phyloP scores from a whole-genome alignment of 2,888 invertebrate species.

The Omphaloscelis lunosa region DNA sequence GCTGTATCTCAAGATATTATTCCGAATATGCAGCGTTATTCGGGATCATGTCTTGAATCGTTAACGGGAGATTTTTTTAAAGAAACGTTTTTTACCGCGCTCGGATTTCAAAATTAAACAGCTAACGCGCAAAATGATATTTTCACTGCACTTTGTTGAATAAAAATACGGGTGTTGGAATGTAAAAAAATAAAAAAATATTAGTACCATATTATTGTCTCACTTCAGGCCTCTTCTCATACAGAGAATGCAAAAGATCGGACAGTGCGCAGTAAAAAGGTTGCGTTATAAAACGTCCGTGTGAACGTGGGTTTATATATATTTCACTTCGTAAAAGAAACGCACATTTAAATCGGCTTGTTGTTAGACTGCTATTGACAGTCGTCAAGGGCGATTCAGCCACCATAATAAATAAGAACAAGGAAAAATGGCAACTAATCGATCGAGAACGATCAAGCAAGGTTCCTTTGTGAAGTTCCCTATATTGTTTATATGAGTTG shows the following conservation, averaged over 20 bases:
- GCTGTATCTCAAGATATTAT: not conserved
- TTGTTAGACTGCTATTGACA: not conserved
- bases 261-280: not conserved
- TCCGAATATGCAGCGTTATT: no score
- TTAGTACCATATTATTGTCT: not conserved
- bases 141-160: not conserved
- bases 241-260: no score
- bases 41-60: no score
- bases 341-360: not conserved
- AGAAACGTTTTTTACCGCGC: not conserved
- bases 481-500: constrained; percentile 7
- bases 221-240: not conserved
- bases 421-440: constrained; percentile 25
- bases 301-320: not conserved
- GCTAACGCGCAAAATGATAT: not conserved
- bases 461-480: constrained; percentile 9
- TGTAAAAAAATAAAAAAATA: not conserved
- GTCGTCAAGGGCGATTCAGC: constrained; percentile 8
- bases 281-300: not conserved
- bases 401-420: not conserved
- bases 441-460: constrained; percentile 6
- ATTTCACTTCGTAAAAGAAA: not conserved
- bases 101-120: not conserved
- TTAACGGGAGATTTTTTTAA: not conserved
- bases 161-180: not conserved